Percentiles rank a stretch among this genome's conserved stretches.
Evolutionary conservation across 2,888 invertebrate genomes (phyloP).

Genomic region (Sympetrum striolatum): DNA sequence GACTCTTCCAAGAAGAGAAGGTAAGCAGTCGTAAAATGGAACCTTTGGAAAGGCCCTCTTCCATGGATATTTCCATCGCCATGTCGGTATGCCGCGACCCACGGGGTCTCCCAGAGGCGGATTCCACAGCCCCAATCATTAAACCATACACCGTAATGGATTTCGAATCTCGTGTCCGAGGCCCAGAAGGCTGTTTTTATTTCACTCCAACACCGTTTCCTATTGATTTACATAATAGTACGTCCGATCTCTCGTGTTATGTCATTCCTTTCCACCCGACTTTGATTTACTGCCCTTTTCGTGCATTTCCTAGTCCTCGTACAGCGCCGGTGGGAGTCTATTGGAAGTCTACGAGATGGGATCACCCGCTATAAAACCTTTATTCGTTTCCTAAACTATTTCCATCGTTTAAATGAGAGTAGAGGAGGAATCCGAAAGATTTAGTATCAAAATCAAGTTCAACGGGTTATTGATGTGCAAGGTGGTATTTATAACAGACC

Average conservation of each 20-base stretch:
- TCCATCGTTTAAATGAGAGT: no score
- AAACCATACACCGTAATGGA: background rate
- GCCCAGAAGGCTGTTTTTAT: background rate
- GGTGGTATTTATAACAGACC: no score
- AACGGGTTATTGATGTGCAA: no score
- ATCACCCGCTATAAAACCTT: no score
- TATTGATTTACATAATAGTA: background rate
- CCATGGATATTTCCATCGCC: background rate
- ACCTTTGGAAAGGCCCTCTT: background rate
- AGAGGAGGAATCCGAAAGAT: no score
- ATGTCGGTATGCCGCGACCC: constrained; percentile 19
- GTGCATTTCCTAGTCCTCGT: background rate
- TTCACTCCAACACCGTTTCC: background rate
- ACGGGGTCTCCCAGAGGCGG: background rate
- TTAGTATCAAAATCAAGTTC: no score
- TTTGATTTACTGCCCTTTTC: background rate
- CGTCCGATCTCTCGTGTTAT: background rate
- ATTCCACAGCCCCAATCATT: constrained; percentile 10
- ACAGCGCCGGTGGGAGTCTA: no score
- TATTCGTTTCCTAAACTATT: no score
- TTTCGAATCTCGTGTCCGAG: background rate
- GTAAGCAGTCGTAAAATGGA: background rate
- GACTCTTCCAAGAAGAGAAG: background rate
- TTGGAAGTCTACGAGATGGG: no score
- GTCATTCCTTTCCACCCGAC: background rate